Base-by-base conservation (phyloP, 1,140 invertebrate species). In the Oscheius sp. region DNA sequence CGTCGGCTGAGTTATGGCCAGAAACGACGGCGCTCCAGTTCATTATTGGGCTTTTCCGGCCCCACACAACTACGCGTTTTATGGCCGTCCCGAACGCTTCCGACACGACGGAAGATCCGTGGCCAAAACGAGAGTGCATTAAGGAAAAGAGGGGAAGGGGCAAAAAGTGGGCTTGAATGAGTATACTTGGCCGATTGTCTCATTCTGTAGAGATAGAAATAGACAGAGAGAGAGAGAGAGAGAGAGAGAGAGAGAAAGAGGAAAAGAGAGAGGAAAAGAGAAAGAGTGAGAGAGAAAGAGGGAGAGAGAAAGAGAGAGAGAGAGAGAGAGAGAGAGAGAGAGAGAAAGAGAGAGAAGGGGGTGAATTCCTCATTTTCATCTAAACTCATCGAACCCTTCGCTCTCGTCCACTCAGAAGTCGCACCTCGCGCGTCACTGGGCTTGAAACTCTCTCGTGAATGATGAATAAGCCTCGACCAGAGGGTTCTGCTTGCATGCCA, bases 21-120 rank as follows among this genome's bases (percentile, higher is more conserved):
- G 38, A 42, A 42, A n/a, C n/a, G 10, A 10, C 38, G 38, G 10
- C 38, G 10, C 38, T 42, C 23, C 7, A 55, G 49, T 55, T 55
- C 49, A 55, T 55, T 55, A 55, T 55, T 55, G 49, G 49, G 15
- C 49, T 7, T 23, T 55, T 55, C 49, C 49, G 49, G 49, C 7
- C 7, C 7, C 7, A 7, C 49, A 7, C 7, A 55, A 55, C 7
- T 55, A 55, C 28, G 49, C 49, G 28, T 55, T 55, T 55, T 55
- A 55, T 55, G 28, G 49, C 38, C n/a, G 38, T 42, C 7, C 49
- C 28, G 4, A 4, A 4, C 7, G 28, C 7, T 7, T 15, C 15
- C 7, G 49, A 55, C 15, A 15, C 15, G 38, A n/a, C n/a, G n/a
- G 38, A 10, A 42, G 38, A 10, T 42, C 38, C n/a, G 10, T 42